A percentile compares a stretch with the other conserved stretches of the same genome.
phyloP scores from a whole-genome alignment of 2,888 invertebrate genomes.

The Andricus quercusramuli region DNA sequence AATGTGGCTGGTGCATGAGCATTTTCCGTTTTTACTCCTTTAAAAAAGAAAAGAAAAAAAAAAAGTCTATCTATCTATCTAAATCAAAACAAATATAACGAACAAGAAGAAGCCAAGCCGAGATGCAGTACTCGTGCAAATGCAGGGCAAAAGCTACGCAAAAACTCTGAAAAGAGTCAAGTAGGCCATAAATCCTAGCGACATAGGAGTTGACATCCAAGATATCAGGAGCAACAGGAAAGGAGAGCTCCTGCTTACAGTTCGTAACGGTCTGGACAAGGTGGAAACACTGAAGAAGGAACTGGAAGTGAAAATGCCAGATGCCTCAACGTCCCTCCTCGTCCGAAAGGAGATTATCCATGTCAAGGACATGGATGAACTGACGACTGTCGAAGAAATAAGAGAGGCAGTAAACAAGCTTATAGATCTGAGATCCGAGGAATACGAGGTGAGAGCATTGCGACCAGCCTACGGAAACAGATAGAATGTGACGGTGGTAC shows the following conservation, averaged over 20 bases:
- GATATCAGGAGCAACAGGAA: no score
- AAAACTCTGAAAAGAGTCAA: no score
- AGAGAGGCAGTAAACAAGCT: conserved; percentile 40
- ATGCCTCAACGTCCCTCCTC: not conserved
- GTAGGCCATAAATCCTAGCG: no score
- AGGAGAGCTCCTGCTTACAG: no score
- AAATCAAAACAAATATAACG: no score
- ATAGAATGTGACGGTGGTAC: not conserved
- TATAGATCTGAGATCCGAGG: not conserved
- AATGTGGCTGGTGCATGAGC: no score
- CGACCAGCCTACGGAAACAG: conserved; percentile 16
- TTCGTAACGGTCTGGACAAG: conserved; percentile 40
- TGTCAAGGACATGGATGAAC: conserved; percentile 50
- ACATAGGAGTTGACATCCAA: not conserved
- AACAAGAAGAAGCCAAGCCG: no score
- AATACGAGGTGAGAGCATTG: conserved; percentile 52
- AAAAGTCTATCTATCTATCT: no score
- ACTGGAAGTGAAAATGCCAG: conserved; percentile 44
- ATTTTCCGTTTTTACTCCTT: no score
- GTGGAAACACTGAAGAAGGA: conserved; percentile 40
- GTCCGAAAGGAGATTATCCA: conserved; percentile 41
- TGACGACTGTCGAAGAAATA: conserved; percentile 40
- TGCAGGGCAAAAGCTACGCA: no score
- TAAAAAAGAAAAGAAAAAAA: no score
- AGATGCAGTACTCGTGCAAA: no score